Percentiles rank a stretch among this genome's conserved stretches.
These are phyloP conservation scores for Scelioninae gen. 2 DNA, from an alignment of 2,888 invertebrate species.

Conservation along the genomic window DNA sequence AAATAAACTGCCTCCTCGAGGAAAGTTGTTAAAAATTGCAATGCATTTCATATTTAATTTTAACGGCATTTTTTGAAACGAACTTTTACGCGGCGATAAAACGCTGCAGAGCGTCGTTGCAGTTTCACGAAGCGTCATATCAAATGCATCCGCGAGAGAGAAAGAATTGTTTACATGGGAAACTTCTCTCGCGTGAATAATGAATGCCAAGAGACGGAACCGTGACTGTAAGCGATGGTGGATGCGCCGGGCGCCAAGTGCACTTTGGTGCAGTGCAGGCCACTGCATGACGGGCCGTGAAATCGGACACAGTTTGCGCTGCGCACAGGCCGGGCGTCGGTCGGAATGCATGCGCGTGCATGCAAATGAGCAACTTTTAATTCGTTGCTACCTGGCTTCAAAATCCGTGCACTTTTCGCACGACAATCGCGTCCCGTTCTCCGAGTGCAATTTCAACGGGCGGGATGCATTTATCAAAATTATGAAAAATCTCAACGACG, in stretches of 20 bases:
- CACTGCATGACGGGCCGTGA: slow-evolving; percentile 56
- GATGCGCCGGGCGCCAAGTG: slow-evolving; percentile 68
- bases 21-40: too few relatives aligned
- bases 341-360: slow-evolving; percentile 11
- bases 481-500: too few relatives aligned
- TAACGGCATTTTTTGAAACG: background rate
- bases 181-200: slow-evolving; percentile 61
- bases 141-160: slow-evolving; percentile 45
- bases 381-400: slow-evolving; percentile 5
- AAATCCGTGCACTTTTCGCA: background rate
- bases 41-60: background rate
- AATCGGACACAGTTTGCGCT: slow-evolving; percentile 39
- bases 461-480: too few relatives aligned
- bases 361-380: slow-evolving; percentile 24
- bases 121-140: slow-evolving; percentile 43
- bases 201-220: slow-evolving; percentile 58
- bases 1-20: too few relatives aligned
- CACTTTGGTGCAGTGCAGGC: slow-evolving; percentile 69
- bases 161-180: slow-evolving; percentile 35
- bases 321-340: slow-evolving; percentile 12
- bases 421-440: background rate
- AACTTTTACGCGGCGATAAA: slow-evolving; percentile 49
- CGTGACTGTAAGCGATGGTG: slow-evolving; percentile 62
- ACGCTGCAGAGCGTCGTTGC: slow-evolving; percentile 35
- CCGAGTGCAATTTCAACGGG: too few relatives aligned